These are phyloP conservation scores for Rhyacichthys aspro DNA, from an alignment of 2,797 vertebrate genomes.

Conservation along the genomic window DNA sequence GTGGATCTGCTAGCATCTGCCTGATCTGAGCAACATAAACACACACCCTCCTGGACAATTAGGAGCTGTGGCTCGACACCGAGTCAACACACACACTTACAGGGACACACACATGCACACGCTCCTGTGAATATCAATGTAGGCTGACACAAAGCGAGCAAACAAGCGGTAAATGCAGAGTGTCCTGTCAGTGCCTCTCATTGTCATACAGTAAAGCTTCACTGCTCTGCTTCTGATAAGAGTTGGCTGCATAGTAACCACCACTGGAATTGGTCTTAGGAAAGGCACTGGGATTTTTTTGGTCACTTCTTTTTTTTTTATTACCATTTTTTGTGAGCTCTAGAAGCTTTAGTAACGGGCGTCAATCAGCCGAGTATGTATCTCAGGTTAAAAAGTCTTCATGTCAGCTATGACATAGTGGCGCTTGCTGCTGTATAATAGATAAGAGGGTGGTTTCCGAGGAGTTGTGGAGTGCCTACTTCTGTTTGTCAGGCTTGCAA, in stretches of 20 bases:
- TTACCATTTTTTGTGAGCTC: constrained; percentile 6
- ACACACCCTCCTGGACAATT: constrained; percentile 73
- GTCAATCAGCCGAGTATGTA: constrained; percentile 33
- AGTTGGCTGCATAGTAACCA: constrained; percentile 34
- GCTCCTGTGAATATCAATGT: constrained; percentile 65
- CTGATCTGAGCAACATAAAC: constrained; percentile 71
- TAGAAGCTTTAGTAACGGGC: constrained; percentile 16
- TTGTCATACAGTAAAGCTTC: constrained; percentile 63
- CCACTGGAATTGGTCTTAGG: constrained; percentile 38
- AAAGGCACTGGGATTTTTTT: constrained; percentile 10
- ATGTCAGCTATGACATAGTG: constrained; percentile 56
- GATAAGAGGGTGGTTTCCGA: constrained; percentile 61
- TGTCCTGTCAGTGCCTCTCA: constrained; percentile 70
- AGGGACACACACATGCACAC: constrained; percentile 34
- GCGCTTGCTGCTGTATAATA: constrained; percentile 65
- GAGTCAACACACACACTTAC: constrained; percentile 51
- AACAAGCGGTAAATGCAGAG: constrained; percentile 68
- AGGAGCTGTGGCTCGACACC: constrained; percentile 52
- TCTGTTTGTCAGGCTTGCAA: constrained; percentile 51
- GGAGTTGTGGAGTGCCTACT: constrained; percentile 42
- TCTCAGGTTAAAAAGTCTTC: constrained; percentile 51
- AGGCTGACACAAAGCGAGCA: constrained; percentile 58
- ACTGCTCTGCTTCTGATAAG: constrained; percentile 44
- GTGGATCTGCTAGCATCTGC: constrained; percentile 68
- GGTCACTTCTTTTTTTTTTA: constrained; percentile 1